A percentile compares a stretch with the other conserved stretches of the same genome.
Conservation (phyloP, 2,888 invertebrate species). For the Chydorus sphaericus region DNA sequence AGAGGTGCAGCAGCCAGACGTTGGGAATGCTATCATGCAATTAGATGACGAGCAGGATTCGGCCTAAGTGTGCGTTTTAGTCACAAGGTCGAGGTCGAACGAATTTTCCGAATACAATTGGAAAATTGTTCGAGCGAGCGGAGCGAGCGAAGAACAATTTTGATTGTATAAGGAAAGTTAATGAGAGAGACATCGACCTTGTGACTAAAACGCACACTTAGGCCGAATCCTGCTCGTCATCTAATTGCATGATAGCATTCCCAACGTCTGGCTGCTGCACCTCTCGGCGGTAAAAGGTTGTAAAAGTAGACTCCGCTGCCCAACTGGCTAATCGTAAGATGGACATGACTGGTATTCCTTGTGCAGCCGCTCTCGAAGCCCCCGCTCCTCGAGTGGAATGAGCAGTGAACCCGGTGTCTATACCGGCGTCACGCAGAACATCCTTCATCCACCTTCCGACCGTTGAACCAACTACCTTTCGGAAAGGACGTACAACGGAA, state of each 20-base stretch:
- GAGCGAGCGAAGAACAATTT: neutral
- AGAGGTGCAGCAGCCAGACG: neutral
- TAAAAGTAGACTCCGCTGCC: neutral
- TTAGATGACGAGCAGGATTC: too few species aligned
- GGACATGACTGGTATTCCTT: neutral
- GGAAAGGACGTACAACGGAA: neutral
- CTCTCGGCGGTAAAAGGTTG: neutral
- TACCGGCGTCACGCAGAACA: neutral
- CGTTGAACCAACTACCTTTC: neutral
- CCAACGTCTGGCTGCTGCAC: too few species aligned
- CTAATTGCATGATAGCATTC: too few species aligned
- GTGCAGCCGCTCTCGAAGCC: neutral
- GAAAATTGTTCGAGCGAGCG: neutral
- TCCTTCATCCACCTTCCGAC: neutral
- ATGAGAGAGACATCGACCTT: too few species aligned
- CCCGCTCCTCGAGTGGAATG: neutral
- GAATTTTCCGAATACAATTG: constrained; percentile 4
- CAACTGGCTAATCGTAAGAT: neutral
- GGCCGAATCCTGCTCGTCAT: too few species aligned
- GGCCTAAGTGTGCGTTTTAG: neutral
- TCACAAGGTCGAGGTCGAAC: neutral
- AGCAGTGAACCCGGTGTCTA: neutral
- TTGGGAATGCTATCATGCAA: neutral
- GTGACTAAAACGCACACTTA: too few species aligned
- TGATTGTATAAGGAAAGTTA: neutral